Evolutionary conservation across 2,113 vertebrate genomes (phyloP).

Genomic region (Eudyptes chrysolophus): DNA sequence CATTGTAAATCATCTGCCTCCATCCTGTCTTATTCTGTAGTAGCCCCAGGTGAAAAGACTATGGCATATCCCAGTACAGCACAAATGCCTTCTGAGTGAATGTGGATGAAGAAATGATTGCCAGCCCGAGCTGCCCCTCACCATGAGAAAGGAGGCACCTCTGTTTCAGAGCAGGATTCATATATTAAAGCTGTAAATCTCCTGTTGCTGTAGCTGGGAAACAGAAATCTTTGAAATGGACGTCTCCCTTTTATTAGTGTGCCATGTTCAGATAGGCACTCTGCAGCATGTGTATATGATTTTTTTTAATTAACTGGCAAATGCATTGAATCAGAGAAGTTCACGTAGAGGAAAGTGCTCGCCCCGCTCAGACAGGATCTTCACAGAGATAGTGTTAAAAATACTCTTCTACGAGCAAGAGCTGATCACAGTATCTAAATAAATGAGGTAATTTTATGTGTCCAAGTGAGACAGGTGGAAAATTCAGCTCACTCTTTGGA

Average conservation of each 20-base stretch:
- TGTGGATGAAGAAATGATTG: neutral
- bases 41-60: neutral
- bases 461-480: constrained; percentile 45
- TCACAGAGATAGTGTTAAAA: constrained; percentile 4
- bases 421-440: constrained; percentile 44
- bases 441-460: constrained; percentile 52
- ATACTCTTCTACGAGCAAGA: neutral
- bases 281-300: neutral
- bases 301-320: neutral
- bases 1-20: neutral
- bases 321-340: neutral
- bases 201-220: neutral
- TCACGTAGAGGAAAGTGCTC: neutral
- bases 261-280: neutral
- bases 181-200: neutral
- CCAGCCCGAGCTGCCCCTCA: neutral
- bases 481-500: constrained; percentile 30
- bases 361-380: neutral
- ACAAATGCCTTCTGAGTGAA: neutral
- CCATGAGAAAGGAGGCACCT: neutral
- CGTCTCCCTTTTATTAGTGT: rapidly evolving
- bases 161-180: neutral
- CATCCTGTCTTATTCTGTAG: neutral
- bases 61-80: neutral
- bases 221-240: neutral